Evolutionary conservation across 2,888 invertebrate genomes (phyloP).

Genomic region (Eupithecia pulchellata): DNA sequence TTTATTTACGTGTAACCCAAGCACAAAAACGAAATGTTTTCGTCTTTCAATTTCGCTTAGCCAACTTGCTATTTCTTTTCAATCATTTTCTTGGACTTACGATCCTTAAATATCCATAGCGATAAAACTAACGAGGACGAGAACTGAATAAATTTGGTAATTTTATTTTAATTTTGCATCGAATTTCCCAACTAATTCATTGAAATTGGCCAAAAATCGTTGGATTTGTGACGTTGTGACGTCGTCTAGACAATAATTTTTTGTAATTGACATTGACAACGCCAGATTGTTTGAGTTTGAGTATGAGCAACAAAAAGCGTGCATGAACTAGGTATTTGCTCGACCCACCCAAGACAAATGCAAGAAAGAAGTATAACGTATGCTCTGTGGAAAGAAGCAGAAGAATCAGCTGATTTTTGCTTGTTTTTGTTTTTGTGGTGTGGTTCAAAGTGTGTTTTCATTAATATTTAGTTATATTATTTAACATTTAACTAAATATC

Average conservation of each 20-base stretch:
- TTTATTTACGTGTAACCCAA: not conserved
- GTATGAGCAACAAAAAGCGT: no score
- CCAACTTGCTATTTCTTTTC: constrained; percentile 3
- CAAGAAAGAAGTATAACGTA: no score
- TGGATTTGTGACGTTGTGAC: not conserved
- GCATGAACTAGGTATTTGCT: no score
- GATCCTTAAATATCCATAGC: not conserved
- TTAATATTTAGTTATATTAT: no score
- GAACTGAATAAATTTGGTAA: not conserved
- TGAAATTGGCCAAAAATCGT: not conserved
- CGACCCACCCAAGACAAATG: no score
- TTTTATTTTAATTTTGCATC: not conserved
- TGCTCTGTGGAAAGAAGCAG: no score
- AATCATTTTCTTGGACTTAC: not conserved
- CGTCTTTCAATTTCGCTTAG: not conserved
- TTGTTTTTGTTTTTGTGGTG: no score
- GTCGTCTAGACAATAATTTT: not conserved
- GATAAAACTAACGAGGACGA: not conserved
- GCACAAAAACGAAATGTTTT: constrained; percentile 13
- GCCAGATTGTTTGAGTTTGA: not conserved
- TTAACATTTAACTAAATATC: not conserved
- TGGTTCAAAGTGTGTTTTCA: no score
- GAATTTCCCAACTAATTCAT: not conserved
- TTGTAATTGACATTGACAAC: not conserved
- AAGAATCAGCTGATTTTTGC: not conserved